A percentile compares a stretch with the other conserved stretches of the same genome.
phyloP scores from a whole-genome alignment of 2,113 vertebrate species.

The Chroicocephalus ridibundus region DNA sequence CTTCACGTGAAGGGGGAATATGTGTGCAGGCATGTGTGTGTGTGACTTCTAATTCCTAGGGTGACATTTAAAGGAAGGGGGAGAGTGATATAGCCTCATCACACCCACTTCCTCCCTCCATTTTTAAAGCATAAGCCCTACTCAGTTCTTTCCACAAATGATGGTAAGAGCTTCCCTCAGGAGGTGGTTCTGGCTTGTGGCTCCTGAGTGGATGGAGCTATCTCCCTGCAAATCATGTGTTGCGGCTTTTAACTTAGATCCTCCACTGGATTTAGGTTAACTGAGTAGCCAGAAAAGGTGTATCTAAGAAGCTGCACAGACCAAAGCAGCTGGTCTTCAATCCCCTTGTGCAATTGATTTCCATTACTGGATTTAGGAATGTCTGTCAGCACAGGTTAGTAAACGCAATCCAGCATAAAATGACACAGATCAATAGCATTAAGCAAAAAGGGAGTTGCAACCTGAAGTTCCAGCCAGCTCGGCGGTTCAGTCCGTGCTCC shows the following conservation, averaged over 20 bases:
- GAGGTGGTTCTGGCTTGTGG: not conserved
- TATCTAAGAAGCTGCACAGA: not conserved
- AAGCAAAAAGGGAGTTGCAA: conserved; percentile 36
- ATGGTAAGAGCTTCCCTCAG: not conserved
- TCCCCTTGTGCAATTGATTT: not conserved
- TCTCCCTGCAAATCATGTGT: not conserved
- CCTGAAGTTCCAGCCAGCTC: conserved; percentile 94
- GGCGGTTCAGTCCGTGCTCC: conserved; percentile 88
- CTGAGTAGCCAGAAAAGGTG: not conserved
- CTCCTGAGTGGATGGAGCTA: not conserved
- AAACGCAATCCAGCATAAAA: not conserved
- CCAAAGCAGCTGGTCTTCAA: not conserved
- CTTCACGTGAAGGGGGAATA: not conserved
- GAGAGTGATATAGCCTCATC: not conserved
- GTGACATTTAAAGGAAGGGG: not conserved
- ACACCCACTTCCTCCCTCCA: not conserved
- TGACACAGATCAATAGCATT: not conserved
- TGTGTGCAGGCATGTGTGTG: rapidly evolving
- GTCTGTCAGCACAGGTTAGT: not conserved
- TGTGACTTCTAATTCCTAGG: not conserved
- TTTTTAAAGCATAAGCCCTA: not conserved
- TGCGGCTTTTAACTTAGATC: not conserved
- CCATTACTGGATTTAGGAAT: not conserved
- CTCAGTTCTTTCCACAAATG: not conserved
- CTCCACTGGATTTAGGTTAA: not conserved